Base-by-base conservation (phyloP, 2,888 invertebrate species). In the Xanthorhoe designata region DNA sequence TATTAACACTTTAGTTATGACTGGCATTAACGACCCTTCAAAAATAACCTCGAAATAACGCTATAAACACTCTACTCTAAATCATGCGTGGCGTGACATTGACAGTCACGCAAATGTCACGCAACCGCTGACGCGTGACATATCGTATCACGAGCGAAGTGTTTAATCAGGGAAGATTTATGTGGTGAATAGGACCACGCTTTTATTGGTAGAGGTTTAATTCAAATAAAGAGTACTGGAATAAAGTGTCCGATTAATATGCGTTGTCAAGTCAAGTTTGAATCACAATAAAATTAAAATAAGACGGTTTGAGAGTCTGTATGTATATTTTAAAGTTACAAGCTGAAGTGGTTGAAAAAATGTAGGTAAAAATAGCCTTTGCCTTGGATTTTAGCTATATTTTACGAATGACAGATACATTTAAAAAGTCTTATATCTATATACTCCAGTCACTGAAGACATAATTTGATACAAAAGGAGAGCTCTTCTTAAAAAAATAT, bases 131-230 rank as follows among this genome's bases (percentile, higher is more conserved):
- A 71, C 68, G 61, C 65, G 55, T 67, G 67, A 68, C 63, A 59
- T 55, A 56, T 56, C 65, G 45, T 45, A 56, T 60, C 66, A 60
- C 66, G 57, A 61, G 55, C 53, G 50, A 35, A 66, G 68, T 70
- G 72, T 70, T 72, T 74, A 72, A 71, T 68, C 70, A 72, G 53
- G 64, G 54, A 72, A 61, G 70, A 73, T 73, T 73, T 71, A 75
- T 73, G 72, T 70, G 69, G 72, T 69, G 68, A 75, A 68, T 69
- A 68, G 56, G 71, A 65, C 47, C 64, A 59, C 60, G 59, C 66
- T 29, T 73, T 68, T 69, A 71, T 73, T 73, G 66, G 66, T 45
- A 19, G 54, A 53, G 58, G 58, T 50, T 63, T 29, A 42, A 29
- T 62, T 54, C 49, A 18, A 61, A 66, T 57, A 61, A 65, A 61